Conservation (phyloP, 2,113 vertebrate genomes). For the Scortum barcoo region DNA sequence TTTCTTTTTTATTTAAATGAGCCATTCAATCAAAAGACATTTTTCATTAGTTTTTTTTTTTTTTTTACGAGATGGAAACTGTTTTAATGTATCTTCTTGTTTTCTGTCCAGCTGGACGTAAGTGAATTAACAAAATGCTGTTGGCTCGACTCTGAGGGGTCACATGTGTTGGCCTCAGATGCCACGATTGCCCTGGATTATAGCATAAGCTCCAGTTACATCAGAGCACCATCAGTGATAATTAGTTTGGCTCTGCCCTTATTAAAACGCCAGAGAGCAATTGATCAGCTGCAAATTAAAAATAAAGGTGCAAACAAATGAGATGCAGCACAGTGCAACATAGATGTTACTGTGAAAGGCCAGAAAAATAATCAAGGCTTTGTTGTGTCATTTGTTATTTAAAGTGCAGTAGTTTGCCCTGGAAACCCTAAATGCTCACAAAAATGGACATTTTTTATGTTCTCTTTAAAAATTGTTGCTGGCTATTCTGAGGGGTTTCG, state of each 20-base stretch:
- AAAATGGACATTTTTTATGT: not conserved
- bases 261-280: conserved; percentile 27
- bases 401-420: not conserved
- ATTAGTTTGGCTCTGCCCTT: conserved; percentile 53
- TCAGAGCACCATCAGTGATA: conserved; percentile 32
- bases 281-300: conserved; percentile 53
- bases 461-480: no score
- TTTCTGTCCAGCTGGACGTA: not conserved
- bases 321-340: not conserved
- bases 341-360: not conserved
- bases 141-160: not conserved
- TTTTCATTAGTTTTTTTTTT: not conserved
- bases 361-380: not conserved
- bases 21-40: not conserved
- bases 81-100: not conserved
- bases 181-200: conserved; percentile 18
- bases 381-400: not conserved
- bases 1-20: not conserved
- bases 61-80: not conserved
- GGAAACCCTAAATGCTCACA: not conserved
- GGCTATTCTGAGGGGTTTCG: no score
- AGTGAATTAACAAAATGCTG: not conserved
- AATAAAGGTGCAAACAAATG: conserved; percentile 10
- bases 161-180: conserved; percentile 9
- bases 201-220: not conserved